Evolutionary conservation across 2,888 invertebrate genomes (phyloP).

Genomic region (Chrysolina oricalcia): DNA sequence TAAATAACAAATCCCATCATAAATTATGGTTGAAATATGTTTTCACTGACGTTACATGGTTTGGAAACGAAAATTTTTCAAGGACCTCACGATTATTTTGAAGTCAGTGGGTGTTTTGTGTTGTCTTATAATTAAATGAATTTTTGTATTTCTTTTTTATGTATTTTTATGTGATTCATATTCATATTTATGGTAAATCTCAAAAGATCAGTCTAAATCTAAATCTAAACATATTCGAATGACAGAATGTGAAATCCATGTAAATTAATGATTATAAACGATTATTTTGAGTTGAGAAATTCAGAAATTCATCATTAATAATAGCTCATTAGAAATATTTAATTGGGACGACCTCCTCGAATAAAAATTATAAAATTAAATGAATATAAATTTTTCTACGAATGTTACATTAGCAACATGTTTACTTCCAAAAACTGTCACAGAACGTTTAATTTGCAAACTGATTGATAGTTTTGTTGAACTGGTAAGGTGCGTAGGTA

Average conservation of each 20-base stretch:
- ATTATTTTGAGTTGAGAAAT: background rate
- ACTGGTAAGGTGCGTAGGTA: no score
- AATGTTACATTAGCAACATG: background rate
- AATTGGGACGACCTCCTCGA: background rate
- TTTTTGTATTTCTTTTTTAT: background rate
- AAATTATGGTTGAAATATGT: constrained; percentile 19
- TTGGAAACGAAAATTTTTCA: background rate
- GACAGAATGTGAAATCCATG: background rate
- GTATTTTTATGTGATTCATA: background rate
- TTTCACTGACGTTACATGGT: background rate
- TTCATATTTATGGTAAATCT: background rate
- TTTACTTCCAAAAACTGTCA: no score
- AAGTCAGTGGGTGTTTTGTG: background rate
- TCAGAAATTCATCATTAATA: background rate
- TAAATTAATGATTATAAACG: background rate
- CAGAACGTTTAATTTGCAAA: no score
- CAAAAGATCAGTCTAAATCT: background rate
- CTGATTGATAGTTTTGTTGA: no score
- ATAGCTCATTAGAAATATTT: background rate
- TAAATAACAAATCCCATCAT: constrained; percentile 33
- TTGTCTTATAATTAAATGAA: background rate
- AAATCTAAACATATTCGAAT: background rate
- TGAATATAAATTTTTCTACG: background rate
- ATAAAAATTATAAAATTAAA: background rate
- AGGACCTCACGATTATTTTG: background rate